Base-by-base conservation (phyloP, 2,113 vertebrate genomes). In the Herpetotheres cachinnans region DNA sequence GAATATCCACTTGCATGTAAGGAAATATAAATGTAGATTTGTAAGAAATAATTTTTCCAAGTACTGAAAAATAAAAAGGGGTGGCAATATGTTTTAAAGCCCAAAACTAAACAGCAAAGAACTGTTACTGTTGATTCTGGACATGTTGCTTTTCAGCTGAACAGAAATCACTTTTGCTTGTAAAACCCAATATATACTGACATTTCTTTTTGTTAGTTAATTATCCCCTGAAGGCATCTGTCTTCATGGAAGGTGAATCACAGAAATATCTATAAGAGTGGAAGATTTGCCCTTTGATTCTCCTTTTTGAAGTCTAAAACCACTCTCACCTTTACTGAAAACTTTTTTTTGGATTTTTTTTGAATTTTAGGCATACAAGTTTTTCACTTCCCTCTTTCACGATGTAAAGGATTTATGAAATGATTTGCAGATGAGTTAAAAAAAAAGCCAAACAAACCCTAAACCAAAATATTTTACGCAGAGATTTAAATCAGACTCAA, bases 181-280 rank as follows among this genome's bases (percentile, higher is more conserved):
- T 80, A 78, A 79, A 86, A 86, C 11, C 4, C 24, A 84, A 61
- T 78, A 78, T 42, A 59, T 47, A 78, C 34, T 82, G 89, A 81
- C 61, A 90, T 92, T 95, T 95, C 52, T 86, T 91, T 92, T 80
- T 79, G 62, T 72, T 79, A 89, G 44, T 76, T 91, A 96, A 87
- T 85, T 93, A 71, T 56, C 14, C 47, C 49, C 40, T 91, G 47
- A 89, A 91, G 54, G 85, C 2, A 1, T 65, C 56, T 85, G 44
- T 88, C 84, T 93, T 86, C 58, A 54, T 6, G 8, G 72, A 94
- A 89, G 29, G 38, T 90, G 71, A 88, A 90, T 90, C 79, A 84
- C 30, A 93, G 55, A 94, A 82, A 29, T 77, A 24, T 55, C 67
- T 78, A 19, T 36, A 55, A 67, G 29, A 87, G 42, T 73, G 46